Percentiles rank a stretch among this genome's conserved stretches.
Conservation (phyloP, 2,113 vertebrate genomes). For the Notothenia rossii region DNA sequence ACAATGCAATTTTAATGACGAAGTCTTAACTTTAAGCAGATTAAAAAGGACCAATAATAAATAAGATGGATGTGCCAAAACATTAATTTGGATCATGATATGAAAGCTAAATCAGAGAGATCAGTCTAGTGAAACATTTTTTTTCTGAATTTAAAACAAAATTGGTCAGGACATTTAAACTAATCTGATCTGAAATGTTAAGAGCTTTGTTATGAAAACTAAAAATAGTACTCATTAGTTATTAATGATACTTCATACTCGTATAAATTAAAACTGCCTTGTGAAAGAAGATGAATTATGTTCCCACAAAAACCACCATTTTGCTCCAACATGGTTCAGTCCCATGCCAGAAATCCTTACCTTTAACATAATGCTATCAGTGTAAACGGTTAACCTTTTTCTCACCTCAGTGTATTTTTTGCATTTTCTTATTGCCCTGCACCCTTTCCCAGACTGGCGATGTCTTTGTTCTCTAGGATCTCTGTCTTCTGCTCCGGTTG, state of each 20-base stretch:
- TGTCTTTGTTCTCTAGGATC: conserved; percentile 86
- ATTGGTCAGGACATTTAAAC: background rate
- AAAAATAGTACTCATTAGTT: background rate
- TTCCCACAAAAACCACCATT: too few relatives aligned
- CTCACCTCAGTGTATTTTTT: conserved; percentile 4
- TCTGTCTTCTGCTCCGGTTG: conserved; percentile 71
- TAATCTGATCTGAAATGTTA: background rate
- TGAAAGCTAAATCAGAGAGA: background rate
- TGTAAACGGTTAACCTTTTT: background rate
- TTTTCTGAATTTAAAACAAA: background rate
- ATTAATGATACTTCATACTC: background rate
- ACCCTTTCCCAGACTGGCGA: conserved; percentile 77
- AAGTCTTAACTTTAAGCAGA: background rate
- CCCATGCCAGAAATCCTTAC: too few relatives aligned
- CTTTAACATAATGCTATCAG: too few relatives aligned
- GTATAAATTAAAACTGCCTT: background rate
- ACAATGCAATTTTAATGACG: background rate
- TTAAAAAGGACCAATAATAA: too few relatives aligned
- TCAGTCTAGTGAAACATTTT: background rate
- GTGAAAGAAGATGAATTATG: too few relatives aligned
- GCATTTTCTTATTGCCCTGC: conserved; percentile 44
- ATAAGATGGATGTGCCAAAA: background rate
- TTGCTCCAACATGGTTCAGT: too few relatives aligned
- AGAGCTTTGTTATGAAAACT: background rate
- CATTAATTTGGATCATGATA: background rate